Evolutionary conservation across 2,888 invertebrate genomes (phyloP), one percentile per base, ranked within the genome.

Genomic region (Shargacucullia verbasci): DNA sequence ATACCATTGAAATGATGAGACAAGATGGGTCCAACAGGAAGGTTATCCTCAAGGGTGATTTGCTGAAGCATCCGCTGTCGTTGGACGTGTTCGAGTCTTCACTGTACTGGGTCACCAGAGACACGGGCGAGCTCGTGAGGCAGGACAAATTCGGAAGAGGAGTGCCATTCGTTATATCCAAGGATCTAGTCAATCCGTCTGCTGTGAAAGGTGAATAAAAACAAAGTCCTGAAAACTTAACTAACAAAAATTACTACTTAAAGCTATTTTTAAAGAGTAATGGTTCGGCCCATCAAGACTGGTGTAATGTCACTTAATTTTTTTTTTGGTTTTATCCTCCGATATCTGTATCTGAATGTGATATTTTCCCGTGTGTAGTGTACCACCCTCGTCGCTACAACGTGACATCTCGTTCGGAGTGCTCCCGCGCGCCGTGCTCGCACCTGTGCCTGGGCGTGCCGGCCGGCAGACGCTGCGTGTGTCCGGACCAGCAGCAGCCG

Each of bases 131-230:
- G 81, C 93, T 99, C 6, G 94, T 98, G 45, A 95, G 96, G 20
- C 98, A 99, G 87, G 99, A 99, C 88, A 99, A 99, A 94, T 99
- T 99, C 90, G 99, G 99, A 0, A 95, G 99, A 46, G 99, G 99
- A 10, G 98, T 99, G 64, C 97, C 98, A 37, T 97, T 97, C 43
- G 94, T 96, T 0, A 94, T 99, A 15, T 96, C 98, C 62, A 96
- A 96, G 76, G 97, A 98, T 82, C 95, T 99, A 59, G 96, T 97
- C 71, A 97, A 97, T 86, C 98, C 99, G 0, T 97, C 98, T 13
- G 97, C 97, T 59, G 96, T 99, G 1, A 98, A 97, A 94, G 96
- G 96, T 96, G 10, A 79, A 81, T 62, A 25, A 20, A 34, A 34
- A 12, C 11, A 0, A 11, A 2, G 5, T 4, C 1, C 6, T 34